These are phyloP conservation scores for Hafferia zeledoni DNA, from an alignment of 2,797 vertebrate genomes.

Conservation along the genomic window DNA sequence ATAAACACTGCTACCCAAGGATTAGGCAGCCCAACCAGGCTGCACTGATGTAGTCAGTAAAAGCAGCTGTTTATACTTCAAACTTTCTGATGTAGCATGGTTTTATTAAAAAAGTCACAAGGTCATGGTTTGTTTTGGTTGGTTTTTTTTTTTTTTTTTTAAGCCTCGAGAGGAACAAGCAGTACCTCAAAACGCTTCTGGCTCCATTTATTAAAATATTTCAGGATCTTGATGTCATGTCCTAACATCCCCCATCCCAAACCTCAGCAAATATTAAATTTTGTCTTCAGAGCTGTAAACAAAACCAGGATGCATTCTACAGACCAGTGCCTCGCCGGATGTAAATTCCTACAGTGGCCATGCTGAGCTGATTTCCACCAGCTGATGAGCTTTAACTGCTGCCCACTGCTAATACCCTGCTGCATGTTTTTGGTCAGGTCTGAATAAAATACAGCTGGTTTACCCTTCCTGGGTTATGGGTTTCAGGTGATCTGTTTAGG, in stretches of 20 bases:
- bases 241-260: background rate
- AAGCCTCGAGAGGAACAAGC: background rate
- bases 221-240: background rate
- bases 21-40: background rate
- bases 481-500: background rate
- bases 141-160: background rate
- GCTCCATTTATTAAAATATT: background rate
- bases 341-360: background rate
- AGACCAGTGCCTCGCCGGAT: background rate
- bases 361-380: background rate
- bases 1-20: background rate
- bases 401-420: fast-evolving
- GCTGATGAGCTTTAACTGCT: background rate
- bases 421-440: background rate
- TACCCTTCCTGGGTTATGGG: background rate
- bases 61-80: conserved; percentile 18
- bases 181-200: background rate
- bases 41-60: background rate
- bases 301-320: background rate
- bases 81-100: background rate
- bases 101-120: background rate
- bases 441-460: background rate
- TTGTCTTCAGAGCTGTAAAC: background rate
- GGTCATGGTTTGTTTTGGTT: background rate
- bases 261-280: background rate